Evolutionary conservation across 2,888 invertebrate genomes (phyloP).

Genomic region (Crioceris asparagi): DNA sequence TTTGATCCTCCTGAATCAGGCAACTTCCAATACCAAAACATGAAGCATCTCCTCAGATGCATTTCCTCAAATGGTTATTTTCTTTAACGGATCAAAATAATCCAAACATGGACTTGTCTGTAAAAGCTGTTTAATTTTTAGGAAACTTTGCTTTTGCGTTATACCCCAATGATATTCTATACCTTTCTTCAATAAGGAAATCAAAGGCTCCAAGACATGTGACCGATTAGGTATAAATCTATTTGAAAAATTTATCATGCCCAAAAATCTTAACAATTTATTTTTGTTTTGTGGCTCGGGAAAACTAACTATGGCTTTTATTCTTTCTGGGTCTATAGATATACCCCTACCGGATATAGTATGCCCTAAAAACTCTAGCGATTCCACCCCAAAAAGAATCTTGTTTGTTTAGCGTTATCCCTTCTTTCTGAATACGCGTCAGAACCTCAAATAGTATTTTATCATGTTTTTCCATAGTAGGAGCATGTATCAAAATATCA

Average conservation of each 20-base stretch:
- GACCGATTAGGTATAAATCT: conserved; percentile 9
- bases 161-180: too few species aligned
- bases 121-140: conserved; percentile 8
- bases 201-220: conserved; percentile 6
- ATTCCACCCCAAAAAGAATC: conserved; percentile 20
- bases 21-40: conserved; percentile 10
- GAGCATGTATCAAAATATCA: conserved; percentile 14
- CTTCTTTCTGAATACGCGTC: conserved; percentile 15
- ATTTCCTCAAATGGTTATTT: too few species aligned
- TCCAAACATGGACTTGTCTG: conserved; percentile 6
- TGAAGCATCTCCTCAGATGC: conserved; percentile 11
- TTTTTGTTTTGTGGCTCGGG: conserved; percentile 18
- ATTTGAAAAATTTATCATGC: conserved; percentile 11
- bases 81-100: conserved; percentile 6
- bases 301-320: conserved; percentile 17
- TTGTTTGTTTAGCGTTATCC: conserved; percentile 24
- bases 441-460: conserved; percentile 18
- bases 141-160: conserved; percentile 7
- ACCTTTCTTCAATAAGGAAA: too few species aligned
- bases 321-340: conserved; percentile 13
- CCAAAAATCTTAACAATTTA: conserved; percentile 15
- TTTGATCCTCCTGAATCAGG: conserved; percentile 5
- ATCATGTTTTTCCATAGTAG: conserved; percentile 18
- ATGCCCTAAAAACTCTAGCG: conserved; percentile 24
- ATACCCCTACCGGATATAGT: conserved; percentile 18